Evolutionary conservation across 2,113 vertebrate species (phyloP).

Genomic region (Cervus canadensis): DNA sequence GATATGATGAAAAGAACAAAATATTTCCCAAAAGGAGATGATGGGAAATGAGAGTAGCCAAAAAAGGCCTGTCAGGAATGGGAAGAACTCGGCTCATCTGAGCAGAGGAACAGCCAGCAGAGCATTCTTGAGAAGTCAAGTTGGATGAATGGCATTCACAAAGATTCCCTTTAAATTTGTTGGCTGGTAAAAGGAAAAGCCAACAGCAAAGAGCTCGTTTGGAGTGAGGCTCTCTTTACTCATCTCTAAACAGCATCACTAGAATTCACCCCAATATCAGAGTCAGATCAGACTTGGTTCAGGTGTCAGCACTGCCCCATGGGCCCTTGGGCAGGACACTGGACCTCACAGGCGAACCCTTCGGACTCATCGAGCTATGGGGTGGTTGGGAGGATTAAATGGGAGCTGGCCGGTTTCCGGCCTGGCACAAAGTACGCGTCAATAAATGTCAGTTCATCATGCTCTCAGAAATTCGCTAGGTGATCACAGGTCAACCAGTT

Average conservation of each 20-base stretch:
- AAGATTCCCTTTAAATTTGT: not conserved
- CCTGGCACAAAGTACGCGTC: not conserved
- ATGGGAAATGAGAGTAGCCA: not conserved
- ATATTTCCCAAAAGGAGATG: not conserved
- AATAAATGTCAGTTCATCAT: not conserved
- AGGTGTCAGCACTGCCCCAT: not conserved
- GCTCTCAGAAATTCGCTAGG: not conserved
- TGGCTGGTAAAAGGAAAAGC: not conserved
- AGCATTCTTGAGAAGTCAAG: not conserved
- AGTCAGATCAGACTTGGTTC: not conserved
- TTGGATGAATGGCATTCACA: not conserved
- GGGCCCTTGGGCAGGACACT: not conserved
- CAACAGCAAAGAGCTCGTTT: not conserved
- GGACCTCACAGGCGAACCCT: not conserved
- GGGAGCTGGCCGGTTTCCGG: not conserved
- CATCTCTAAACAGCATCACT: not conserved
- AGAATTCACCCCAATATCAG: not conserved
- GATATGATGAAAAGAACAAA: not conserved
- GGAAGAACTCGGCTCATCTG: not conserved
- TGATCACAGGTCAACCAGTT: not conserved
- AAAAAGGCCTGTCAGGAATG: not conserved
- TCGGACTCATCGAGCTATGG: not conserved
- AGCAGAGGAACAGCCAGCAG: not conserved
- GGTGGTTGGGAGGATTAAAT: not conserved
- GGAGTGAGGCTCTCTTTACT: not conserved